Percentiles rank a stretch among this genome's conserved stretches.
Evolutionary conservation across 2,888 invertebrate genomes (phyloP).

Genomic region (Pelosia muscerda): DNA sequence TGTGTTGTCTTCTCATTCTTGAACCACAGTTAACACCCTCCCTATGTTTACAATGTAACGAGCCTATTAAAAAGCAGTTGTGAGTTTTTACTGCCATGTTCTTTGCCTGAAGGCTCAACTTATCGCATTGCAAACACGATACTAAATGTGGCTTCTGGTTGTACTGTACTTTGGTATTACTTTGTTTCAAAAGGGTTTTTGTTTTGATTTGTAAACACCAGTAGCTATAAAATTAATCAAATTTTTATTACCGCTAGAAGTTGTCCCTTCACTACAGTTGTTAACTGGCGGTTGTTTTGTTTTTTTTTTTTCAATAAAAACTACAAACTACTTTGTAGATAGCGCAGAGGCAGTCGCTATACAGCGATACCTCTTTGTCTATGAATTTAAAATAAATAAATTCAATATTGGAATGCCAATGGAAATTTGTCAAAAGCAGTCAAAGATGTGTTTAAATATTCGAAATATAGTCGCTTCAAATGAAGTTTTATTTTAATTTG

Average conservation of each 20-base stretch:
- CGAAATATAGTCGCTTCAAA: too few relatives aligned
- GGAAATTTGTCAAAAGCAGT: neutral
- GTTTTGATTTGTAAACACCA: conserved; percentile 4
- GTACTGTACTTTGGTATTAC: neutral
- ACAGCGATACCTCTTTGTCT: too few relatives aligned
- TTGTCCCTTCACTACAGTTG: neutral
- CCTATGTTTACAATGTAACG: neutral
- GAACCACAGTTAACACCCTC: conserved; percentile 4
- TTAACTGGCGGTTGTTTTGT: neutral
- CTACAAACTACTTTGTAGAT: neutral
- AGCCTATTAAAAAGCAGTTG: neutral
- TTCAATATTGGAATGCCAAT: too few relatives aligned
- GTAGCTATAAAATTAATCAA: conserved; percentile 4
- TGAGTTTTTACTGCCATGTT: neutral
- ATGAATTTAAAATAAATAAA: too few relatives aligned
- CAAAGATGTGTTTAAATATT: too few relatives aligned
- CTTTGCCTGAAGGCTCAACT: neutral
- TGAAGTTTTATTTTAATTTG: too few relatives aligned
- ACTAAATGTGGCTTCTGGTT: conserved; percentile 2
- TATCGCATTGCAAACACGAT: conserved; percentile 4
- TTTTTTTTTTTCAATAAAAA: neutral
- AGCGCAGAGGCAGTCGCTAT: too few relatives aligned
- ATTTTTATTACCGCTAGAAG: neutral
- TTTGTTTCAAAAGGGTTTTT: neutral
- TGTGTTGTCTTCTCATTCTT: neutral